Evolutionary conservation across 2,113 vertebrate genomes (phyloP).

Genomic region (Rhinolophus sinicus): DNA sequence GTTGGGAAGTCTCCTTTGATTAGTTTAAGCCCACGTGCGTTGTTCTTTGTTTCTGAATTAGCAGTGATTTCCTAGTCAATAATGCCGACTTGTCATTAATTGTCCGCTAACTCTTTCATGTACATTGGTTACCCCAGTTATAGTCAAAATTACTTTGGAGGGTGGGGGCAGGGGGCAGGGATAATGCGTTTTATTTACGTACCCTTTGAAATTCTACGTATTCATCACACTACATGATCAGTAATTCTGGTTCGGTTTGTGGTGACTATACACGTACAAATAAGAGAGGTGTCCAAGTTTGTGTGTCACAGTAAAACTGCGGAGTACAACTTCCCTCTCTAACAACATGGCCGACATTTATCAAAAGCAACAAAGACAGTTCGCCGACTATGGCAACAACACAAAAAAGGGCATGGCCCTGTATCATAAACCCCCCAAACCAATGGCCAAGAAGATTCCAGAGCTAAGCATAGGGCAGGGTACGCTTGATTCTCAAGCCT

Average conservation of each 20-base stretch:
- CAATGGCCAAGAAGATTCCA: not conserved
- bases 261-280: not conserved
- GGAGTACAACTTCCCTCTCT: not conserved
- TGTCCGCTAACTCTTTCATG: not conserved
- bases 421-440: not conserved
- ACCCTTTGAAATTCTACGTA: not conserved
- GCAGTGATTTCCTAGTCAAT: not conserved
- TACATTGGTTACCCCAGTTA: not conserved
- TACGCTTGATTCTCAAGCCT: rapidly evolving
- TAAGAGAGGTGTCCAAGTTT: not conserved
- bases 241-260: not conserved
- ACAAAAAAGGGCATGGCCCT: not conserved
- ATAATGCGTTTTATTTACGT: not conserved
- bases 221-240: not conserved
- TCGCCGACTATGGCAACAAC: not conserved
- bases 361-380: conserved; percentile 15
- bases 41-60: not conserved
- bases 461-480: not conserved
- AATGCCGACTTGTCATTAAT: not conserved
- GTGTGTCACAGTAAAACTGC: not conserved
- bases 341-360: not conserved
- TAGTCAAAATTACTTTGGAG: not conserved
- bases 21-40: not conserved
- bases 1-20: not conserved
- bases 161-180: rapidly evolving